Conservation (phyloP, 2,113 vertebrate species). For the Maccullochella peelii region DNA sequence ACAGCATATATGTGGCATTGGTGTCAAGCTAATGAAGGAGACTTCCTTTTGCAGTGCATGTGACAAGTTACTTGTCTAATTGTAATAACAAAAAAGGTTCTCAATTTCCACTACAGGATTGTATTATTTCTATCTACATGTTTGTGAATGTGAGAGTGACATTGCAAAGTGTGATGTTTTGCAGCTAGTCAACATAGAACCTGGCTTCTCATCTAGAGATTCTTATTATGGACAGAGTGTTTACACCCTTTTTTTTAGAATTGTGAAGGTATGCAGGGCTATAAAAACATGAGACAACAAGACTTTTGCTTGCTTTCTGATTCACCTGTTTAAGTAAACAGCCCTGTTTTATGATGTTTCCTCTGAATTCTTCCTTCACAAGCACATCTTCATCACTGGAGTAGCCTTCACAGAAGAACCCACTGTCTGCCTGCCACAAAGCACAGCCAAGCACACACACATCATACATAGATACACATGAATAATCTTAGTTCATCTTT, state of each 20-base stretch:
- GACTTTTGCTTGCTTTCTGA: not conserved
- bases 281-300: not conserved
- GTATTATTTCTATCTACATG: not conserved
- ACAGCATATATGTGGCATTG: not conserved
- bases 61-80: not conserved
- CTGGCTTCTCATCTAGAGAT: not conserved
- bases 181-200: not conserved
- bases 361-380: constrained; percentile 95
- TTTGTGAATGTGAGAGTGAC: not conserved
- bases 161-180: not conserved
- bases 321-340: constrained; percentile 96
- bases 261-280: not conserved
- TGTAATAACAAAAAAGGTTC: not conserved
- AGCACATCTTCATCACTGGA: constrained; percentile 95
- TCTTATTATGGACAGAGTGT: not conserved
- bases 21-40: not conserved
- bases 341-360: constrained; percentile 94
- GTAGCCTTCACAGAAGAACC: constrained; percentile 94
- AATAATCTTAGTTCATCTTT: no score
- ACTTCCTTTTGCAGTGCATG: constrained; percentile 18
- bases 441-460: not conserved
- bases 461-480: not conserved
- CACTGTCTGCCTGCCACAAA: constrained; percentile 73
- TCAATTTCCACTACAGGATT: not conserved
- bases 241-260: not conserved